These are phyloP conservation scores for Heliconius hortense DNA, from an alignment of 2,888 invertebrate species.

Conservation along the genomic window DNA sequence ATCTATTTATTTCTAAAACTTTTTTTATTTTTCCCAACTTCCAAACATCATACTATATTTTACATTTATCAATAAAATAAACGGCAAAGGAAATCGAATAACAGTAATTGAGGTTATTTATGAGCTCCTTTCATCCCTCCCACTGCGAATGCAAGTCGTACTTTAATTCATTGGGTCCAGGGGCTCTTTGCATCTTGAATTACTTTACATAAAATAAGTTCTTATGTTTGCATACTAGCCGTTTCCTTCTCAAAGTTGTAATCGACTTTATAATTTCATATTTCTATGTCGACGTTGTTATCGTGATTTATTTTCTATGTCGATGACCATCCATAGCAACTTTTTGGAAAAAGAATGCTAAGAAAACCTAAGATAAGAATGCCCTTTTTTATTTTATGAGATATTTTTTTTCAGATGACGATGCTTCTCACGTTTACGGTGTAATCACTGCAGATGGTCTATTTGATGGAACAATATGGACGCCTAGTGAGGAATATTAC, in stretches of 20 bases:
- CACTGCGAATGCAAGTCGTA: constrained; percentile 74
- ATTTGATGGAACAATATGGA: constrained; percentile 94
- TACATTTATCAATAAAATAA: constrained; percentile 34
- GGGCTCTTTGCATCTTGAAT: constrained; percentile 77
- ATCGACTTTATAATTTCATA: constrained; percentile 3
- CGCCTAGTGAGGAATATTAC: constrained; percentile 90
- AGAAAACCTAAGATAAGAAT: too few relatives aligned
- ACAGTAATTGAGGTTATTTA: constrained; percentile 77
- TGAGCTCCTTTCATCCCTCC: constrained; percentile 70
- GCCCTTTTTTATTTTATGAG: not conserved
- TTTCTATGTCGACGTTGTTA: not conserved
- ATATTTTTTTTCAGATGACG: constrained; percentile 86
- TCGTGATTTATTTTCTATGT: not conserved
- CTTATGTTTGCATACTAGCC: constrained; percentile 64
- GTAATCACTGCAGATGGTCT: constrained; percentile 92
- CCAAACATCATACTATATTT: constrained; percentile 3
- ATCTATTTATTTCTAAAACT: not conserved
- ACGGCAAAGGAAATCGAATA: constrained; percentile 34
- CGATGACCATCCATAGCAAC: not conserved
- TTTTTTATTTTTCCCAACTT: constrained; percentile 6
- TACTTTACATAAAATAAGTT: constrained; percentile 75
- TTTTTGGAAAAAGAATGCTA: not conserved
- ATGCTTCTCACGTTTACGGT: constrained; percentile 90
- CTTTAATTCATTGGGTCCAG: constrained; percentile 74
- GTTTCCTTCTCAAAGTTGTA: constrained; percentile 57